Evolutionary conservation across 2,888 invertebrate genomes (phyloP), one percentile per base, ranked within the genome.

Genomic region (Ophioninae sp.): DNA sequence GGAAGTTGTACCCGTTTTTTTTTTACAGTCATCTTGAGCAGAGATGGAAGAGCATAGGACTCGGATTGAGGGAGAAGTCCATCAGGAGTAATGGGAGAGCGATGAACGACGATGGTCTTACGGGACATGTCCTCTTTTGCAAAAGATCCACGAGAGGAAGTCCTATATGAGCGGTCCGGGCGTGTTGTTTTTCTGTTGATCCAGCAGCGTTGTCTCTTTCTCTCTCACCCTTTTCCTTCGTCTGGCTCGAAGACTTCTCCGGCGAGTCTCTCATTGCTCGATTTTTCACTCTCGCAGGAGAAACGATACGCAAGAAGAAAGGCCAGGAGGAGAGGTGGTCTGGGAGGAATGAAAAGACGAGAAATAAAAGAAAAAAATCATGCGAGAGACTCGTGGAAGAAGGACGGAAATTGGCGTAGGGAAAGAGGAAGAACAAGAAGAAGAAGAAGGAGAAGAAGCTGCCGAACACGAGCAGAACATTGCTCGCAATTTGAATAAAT

Each of bases 401-500:
- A 79, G 73, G 73, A 84, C 17, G 59, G 72, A 79, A 57, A 59
- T 65, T 69, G 65, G 37, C 44, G 67, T 56, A 67, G 77, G 68
- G 50, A 65, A 30, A 62, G 81, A 85, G 91, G 80, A 85, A 69
- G 44, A 30, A 30, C 30, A 69, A 64, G 59, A 73, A 37, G 75
- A 73, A 37, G 75, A 70, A 39, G 69, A 68, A 61, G 81, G 85
- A 86, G 89, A 90, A 89, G 90, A 89, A 92, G 91, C 91, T 92
- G 92, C 91, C 91, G 91, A 92, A 92, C 92, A 92, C 90, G 91
- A 89, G 89, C 85, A 89, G 90, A 92, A 92, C 92, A 92, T 92
- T 90, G 91, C 90, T 92, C 89, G 91, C 91, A 91, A 92, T 92
- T 92, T 92, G 91, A 92, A 92, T 92, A 92, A 92, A 92, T 92